These are phyloP conservation scores for Papilio elwesi DNA, from an alignment of 2,888 invertebrate species.

Conservation along the genomic window DNA sequence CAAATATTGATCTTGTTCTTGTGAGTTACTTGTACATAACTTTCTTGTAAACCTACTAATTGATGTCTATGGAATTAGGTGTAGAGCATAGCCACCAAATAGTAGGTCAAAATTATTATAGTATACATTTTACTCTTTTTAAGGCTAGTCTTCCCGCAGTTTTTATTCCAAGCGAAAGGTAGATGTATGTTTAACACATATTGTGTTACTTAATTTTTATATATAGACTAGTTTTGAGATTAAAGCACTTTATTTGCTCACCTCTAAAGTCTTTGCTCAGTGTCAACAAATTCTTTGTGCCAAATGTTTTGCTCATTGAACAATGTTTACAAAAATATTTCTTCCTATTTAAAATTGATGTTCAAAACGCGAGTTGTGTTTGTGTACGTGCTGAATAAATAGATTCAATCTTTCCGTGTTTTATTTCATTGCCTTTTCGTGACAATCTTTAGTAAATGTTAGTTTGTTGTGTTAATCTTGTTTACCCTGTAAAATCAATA, in stretches of 20 bases:
- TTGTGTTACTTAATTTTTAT: constrained; percentile 18
- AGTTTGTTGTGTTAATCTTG: constrained; percentile 6
- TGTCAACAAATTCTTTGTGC: constrained; percentile 46
- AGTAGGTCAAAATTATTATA: constrained; percentile 5
- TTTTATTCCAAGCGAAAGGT: not conserved
- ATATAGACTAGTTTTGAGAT: constrained; percentile 14
- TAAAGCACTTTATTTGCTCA: constrained; percentile 32
- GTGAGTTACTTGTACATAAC: constrained; percentile 43
- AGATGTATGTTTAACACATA: constrained; percentile 18
- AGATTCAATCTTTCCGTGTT: constrained; percentile 37
- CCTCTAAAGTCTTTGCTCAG: constrained; percentile 34
- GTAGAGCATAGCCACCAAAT: not conserved
- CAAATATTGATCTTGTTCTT: constrained; percentile 49
- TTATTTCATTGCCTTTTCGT: constrained; percentile 34
- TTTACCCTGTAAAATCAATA: constrained; percentile 35
- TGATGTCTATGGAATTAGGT: not conserved
- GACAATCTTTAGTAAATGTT: constrained; percentile 4
- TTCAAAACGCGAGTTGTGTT: constrained; percentile 37
- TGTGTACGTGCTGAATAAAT: constrained; percentile 41
- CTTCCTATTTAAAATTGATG: constrained; percentile 34
- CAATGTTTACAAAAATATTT: constrained; percentile 36
- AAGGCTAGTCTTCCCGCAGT: constrained; percentile 37
- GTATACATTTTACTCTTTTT: constrained; percentile 25
- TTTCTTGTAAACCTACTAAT: constrained; percentile 28
- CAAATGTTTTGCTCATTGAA: constrained; percentile 55